Percentiles rank a stretch among this genome's conserved stretches.
phyloP scores from a whole-genome alignment of 2,888 invertebrate genomes.

The Stictocephala bisonia region DNA sequence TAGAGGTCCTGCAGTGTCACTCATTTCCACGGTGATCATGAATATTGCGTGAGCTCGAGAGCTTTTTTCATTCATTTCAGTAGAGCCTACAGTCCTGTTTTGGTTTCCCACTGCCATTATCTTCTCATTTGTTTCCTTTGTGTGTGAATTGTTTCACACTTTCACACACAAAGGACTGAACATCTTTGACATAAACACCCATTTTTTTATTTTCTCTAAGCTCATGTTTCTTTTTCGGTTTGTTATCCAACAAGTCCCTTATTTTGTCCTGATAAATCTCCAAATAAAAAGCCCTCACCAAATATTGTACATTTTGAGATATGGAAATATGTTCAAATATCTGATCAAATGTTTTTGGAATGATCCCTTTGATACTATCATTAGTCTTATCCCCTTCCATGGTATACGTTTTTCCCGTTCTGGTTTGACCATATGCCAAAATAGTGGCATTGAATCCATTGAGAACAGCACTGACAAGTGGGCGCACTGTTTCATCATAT shows the following conservation, averaged over 20 bases:
- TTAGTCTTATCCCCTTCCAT: slow-evolving; percentile 69
- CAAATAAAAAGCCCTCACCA: slow-evolving; percentile 95
- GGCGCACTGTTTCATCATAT: slow-evolving; percentile 96
- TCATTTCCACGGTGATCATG: slow-evolving; percentile 96
- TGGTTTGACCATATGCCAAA: slow-evolving; percentile 99
- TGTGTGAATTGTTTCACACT: slow-evolving; percentile 94
- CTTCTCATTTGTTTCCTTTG: too few relatives aligned
- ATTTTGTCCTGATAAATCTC: slow-evolving; percentile 89
- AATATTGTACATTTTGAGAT: slow-evolving; percentile 92
- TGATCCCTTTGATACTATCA: slow-evolving; percentile 76
- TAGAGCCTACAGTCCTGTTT: slow-evolving; percentile 93
- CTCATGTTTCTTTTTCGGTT: slow-evolving; percentile 77
- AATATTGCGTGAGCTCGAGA: slow-evolving; percentile 98
- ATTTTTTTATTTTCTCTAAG: slow-evolving; percentile 80
- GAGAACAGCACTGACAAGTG: slow-evolving; percentile 93
- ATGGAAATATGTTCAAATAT: slow-evolving; percentile 95
- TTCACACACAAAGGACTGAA: slow-evolving; percentile 95
- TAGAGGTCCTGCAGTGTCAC: slow-evolving; percentile 65
- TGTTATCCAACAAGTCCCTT: slow-evolving; percentile 75
- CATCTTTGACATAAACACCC: slow-evolving; percentile 95
- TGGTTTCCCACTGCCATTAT: slow-evolving; percentile 94
- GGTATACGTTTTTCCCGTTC: slow-evolving; percentile 86
- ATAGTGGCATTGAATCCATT: slow-evolving; percentile 99
- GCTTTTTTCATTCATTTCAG: slow-evolving; percentile 99
- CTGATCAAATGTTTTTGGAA: slow-evolving; percentile 96